A percentile compares a stretch with the other conserved stretches of the same genome.
Evolutionary conservation across 92 coral and sea anemone species (phyloP).

Genomic region (Actinernus sp.): DNA sequence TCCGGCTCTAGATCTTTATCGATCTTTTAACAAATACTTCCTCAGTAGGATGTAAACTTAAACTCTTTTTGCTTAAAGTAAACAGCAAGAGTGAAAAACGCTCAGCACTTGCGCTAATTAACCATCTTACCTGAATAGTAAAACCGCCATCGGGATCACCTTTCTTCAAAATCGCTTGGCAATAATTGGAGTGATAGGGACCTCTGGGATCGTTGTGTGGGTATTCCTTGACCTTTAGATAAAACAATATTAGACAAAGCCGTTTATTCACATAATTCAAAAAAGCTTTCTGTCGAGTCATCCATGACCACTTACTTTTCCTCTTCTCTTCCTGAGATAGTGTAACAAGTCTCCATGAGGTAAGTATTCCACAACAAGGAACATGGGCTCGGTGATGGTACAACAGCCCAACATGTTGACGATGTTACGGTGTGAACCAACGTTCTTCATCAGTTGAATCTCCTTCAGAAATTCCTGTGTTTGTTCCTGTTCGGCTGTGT

Average conservation of each 20-base stretch:
- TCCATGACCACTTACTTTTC: too few relatives aligned
- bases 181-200: not conserved
- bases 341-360: constrained; percentile 79
- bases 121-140: too few relatives aligned
- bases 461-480: constrained; percentile 79
- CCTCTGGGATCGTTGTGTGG: not conserved
- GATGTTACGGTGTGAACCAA: constrained; percentile 83
- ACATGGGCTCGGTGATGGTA: constrained; percentile 83
- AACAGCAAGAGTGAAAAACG: too few relatives aligned
- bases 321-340: constrained; percentile 82
- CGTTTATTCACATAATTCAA: too few relatives aligned
- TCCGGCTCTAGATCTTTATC: too few relatives aligned
- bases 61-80: too few relatives aligned
- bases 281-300: too few relatives aligned
- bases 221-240: not conserved
- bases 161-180: too few relatives aligned
- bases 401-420: constrained; percentile 90
- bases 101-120: too few relatives aligned
- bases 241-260: not conserved
- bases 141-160: too few relatives aligned
- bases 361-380: constrained; percentile 78
- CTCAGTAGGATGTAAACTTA: too few relatives aligned
- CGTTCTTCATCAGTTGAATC: constrained; percentile 84
- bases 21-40: too few relatives aligned
- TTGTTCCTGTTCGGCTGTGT: constrained; percentile 65